Percentiles rank a stretch among this genome's conserved stretches.
phyloP scores from a whole-genome alignment of 2,797 vertebrate species.

The Simalia tracyae region DNA sequence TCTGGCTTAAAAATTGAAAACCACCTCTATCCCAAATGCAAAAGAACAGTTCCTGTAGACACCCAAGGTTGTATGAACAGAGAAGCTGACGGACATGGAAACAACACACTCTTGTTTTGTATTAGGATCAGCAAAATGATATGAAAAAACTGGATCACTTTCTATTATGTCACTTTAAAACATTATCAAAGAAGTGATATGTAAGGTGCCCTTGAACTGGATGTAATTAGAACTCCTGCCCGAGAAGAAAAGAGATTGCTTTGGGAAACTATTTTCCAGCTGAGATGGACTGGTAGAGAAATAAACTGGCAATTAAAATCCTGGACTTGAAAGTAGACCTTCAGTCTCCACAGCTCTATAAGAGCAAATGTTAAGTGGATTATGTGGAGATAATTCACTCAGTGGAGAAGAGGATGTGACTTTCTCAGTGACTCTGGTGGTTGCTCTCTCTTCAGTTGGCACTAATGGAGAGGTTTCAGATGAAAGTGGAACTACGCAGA shows the following conservation, averaged over 20 bases:
- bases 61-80: neutral
- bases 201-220: constrained; percentile 51
- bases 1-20: neutral
- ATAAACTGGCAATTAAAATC: constrained; percentile 79
- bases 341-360: constrained; percentile 71
- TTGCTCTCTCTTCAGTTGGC: constrained; percentile 45
- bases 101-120: neutral
- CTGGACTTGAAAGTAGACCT: constrained; percentile 74
- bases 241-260: constrained; percentile 76
- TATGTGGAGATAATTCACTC: constrained; percentile 79
- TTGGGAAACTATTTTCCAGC: constrained; percentile 73
- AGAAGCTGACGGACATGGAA: neutral
- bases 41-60: neutral
- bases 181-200: neutral
- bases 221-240: constrained; percentile 70
- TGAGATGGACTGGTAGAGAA: constrained; percentile 71
- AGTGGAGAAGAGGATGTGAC: constrained; percentile 66
- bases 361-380: constrained; percentile 83
- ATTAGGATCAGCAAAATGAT: neutral
- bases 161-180: neutral
- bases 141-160: neutral
- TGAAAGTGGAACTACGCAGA: constrained; percentile 43
- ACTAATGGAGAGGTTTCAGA: constrained; percentile 42
- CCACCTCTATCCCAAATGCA: neutral
- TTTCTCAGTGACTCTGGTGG: constrained; percentile 49